phyloP scores from a whole-genome alignment of 2,113 vertebrate species.

The Solea senegalensis region DNA sequence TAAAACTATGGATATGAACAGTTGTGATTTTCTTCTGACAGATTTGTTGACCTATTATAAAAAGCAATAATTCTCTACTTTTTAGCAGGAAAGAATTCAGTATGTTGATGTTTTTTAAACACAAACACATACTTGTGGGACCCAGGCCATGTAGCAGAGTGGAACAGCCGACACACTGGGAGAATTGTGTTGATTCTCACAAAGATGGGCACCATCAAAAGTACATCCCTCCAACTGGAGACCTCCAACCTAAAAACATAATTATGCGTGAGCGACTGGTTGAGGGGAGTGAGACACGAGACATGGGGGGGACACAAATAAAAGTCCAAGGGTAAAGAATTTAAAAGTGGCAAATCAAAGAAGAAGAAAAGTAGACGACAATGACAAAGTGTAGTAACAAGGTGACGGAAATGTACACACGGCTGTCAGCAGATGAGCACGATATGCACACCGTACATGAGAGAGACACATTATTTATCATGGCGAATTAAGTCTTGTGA shows the following conservation, averaged over 20 bases:
- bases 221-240: slow-evolving; percentile 93
- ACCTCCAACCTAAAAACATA: slow-evolving; percentile 84
- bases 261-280: neutral
- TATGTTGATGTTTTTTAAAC: neutral
- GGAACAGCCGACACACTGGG: slow-evolving; percentile 92
- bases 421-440: slow-evolving; percentile 7
- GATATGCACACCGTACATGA: slow-evolving; percentile 5
- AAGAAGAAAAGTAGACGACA: neutral
- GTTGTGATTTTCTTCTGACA: too few relatives aligned
- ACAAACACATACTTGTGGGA: slow-evolving; percentile 80
- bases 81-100: too few relatives aligned
- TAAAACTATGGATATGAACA: neutral
- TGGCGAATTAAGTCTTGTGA: slow-evolving; percentile 42
- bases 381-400: neutral
- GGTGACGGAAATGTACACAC: neutral
- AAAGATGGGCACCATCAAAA: slow-evolving; percentile 91
- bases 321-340: neutral
- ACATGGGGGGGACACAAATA: neutral
- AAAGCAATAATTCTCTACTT: too few relatives aligned
- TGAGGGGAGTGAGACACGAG: neutral
- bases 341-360: neutral
- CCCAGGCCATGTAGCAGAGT: slow-evolving; percentile 94
- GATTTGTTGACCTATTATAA: too few relatives aligned
- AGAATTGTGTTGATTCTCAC: slow-evolving; percentile 93
- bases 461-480: slow-evolving; percentile 15